Conservation (phyloP, 2,888 invertebrate genomes). For the Metalampra italica region DNA sequence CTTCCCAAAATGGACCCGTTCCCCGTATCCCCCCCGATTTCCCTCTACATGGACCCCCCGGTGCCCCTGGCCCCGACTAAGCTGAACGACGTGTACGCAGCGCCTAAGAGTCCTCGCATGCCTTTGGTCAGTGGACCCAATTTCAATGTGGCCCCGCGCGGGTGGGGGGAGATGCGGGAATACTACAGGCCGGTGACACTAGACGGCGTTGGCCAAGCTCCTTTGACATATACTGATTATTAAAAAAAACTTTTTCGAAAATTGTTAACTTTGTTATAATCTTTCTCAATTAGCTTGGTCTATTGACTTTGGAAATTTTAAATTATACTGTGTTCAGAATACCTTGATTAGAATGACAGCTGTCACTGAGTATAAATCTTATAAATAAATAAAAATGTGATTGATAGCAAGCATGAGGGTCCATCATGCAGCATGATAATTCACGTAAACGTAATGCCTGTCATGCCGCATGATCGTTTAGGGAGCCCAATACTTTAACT, state of each 20-base stretch:
- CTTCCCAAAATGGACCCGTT: constrained; percentile 73
- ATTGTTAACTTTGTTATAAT: no score
- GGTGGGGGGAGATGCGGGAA: constrained; percentile 85
- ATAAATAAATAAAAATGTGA: no score
- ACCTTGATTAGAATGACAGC: no score
- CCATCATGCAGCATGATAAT: no score
- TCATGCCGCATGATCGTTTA: no score
- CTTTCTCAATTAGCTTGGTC: no score
- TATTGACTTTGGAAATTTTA: no score
- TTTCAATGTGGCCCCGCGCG: constrained; percentile 90
- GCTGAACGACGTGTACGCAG: constrained; percentile 67
- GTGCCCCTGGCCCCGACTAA: constrained; percentile 68
- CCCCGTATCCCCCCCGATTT: constrained; percentile 60
- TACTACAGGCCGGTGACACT: constrained; percentile 87
- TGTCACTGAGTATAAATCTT: no score
- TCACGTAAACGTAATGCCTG: no score
- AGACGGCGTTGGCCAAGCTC: constrained; percentile 69
- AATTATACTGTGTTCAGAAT: no score
- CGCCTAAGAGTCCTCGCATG: constrained; percentile 61
- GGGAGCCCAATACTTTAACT: no score
- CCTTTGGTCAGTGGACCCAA: constrained; percentile 77
- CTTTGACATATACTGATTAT: constrained; percentile 71
- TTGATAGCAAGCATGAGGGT: no score
- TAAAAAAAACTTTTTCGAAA: constrained; percentile 37
- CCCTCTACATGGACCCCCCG: constrained; percentile 48